Evolutionary conservation across 2,888 invertebrate genomes (phyloP).

Genomic region (Epicampocera succincta): DNA sequence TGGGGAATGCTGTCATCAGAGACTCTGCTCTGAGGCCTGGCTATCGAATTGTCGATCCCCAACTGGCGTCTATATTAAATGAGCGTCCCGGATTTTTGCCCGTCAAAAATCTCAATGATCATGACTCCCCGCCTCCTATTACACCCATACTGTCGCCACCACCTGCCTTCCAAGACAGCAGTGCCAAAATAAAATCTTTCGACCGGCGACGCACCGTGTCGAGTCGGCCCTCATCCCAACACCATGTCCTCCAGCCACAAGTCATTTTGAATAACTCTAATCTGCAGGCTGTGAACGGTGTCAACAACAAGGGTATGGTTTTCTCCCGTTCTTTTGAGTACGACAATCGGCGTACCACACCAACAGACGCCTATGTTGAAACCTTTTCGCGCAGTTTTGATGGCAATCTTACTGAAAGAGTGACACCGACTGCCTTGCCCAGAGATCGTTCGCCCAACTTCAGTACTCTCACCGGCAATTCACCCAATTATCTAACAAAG

Average conservation of each 20-base stretch:
- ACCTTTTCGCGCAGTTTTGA: constrained; percentile 82
- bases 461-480: constrained; percentile 80
- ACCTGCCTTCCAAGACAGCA: constrained; percentile 86
- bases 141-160: constrained; percentile 88
- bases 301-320: constrained; percentile 79
- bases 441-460: constrained; percentile 80
- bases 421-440: constrained; percentile 70
- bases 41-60: constrained; percentile 80
- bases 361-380: constrained; percentile 79
- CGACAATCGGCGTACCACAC: constrained; percentile 78
- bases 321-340: constrained; percentile 82
- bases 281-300: constrained; percentile 71
- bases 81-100: constrained; percentile 81
- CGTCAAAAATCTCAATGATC: constrained; percentile 78
- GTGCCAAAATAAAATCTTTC: constrained; percentile 74
- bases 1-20: constrained; percentile 70
- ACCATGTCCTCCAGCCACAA: constrained; percentile 59
- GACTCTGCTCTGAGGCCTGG: constrained; percentile 78
- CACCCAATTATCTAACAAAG: constrained; percentile 81
- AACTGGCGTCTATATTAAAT: constrained; percentile 79
- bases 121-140: constrained; percentile 85
- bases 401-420: constrained; percentile 79
- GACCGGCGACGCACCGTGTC: constrained; percentile 73
- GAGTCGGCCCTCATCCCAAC: constrained; percentile 70
- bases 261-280: constrained; percentile 76